Percentiles rank a stretch among this genome's conserved stretches.
phyloP scores from a whole-genome alignment of 92 coral and sea anemone species.

The Virgularia gustaviana region DNA sequence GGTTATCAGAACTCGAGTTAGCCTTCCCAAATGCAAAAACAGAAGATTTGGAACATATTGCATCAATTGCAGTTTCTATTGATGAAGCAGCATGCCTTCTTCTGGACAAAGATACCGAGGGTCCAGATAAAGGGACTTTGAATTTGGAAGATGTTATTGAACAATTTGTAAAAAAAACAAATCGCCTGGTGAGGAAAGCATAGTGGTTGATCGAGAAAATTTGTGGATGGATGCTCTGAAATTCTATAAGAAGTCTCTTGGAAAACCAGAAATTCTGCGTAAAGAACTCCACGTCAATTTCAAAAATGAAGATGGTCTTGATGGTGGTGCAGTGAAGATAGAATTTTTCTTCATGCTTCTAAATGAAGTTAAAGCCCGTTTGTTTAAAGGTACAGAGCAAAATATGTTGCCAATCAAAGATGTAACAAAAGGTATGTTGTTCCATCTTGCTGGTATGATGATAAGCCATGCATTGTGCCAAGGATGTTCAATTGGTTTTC shows the following conservation, averaged over 20 bases:
- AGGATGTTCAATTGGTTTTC: slow-evolving; percentile 44
- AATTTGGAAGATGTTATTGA: slow-evolving; percentile 3
- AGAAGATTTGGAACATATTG: neutral
- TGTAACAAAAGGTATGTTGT: slow-evolving; percentile 53
- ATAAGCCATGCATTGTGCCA: slow-evolving; percentile 46
- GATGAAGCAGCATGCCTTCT: slow-evolving; percentile 1
- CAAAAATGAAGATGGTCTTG: slow-evolving; percentile 60
- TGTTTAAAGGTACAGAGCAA: slow-evolving; percentile 49
- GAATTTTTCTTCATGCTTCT: slow-evolving; percentile 56
- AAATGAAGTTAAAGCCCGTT: slow-evolving; percentile 40
- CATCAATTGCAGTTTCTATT: neutral
- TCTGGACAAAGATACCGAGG: neutral
- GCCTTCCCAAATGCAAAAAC: neutral
- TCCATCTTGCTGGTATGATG: slow-evolving; percentile 50
- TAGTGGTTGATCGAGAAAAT: slow-evolving; percentile 46
- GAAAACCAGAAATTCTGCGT: slow-evolving; percentile 35
- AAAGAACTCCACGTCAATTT: slow-evolving; percentile 45
- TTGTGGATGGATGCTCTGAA: slow-evolving; percentile 51
- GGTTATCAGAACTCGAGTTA: neutral
- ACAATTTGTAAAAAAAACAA: neutral
- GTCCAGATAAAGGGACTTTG: neutral
- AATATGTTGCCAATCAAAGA: slow-evolving; percentile 48
- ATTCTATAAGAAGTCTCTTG: slow-evolving; percentile 48
- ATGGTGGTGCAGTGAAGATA: slow-evolving; percentile 53
- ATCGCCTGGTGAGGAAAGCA: neutral